These are phyloP conservation scores for Hydroisotoma schaefferi DNA, from an alignment of 2,888 invertebrate genomes.

Conservation along the genomic window DNA sequence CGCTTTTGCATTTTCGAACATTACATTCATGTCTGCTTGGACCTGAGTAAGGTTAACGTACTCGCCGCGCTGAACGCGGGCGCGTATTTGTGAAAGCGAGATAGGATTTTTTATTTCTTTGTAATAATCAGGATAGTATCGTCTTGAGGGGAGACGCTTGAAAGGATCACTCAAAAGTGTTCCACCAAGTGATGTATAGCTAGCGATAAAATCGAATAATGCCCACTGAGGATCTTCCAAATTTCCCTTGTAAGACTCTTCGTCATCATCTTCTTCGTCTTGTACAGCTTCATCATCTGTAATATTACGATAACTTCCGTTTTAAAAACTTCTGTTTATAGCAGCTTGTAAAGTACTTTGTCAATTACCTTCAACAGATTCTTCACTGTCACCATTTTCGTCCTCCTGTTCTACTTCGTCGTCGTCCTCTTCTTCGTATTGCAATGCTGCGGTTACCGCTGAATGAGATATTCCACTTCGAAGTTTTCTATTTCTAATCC, in stretches of 20 bases:
- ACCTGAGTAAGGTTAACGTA: conserved; percentile 84
- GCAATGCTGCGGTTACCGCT: conserved; percentile 61
- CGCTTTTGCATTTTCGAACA: conserved; percentile 94
- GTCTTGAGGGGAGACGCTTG: conserved; percentile 83
- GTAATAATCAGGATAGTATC: conserved; percentile 95
- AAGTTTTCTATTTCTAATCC: conserved; percentile 58
- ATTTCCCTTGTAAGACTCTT: conserved; percentile 53
- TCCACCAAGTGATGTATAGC: conserved; percentile 56
- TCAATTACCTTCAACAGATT: conserved; percentile 52
- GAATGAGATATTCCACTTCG: conserved; percentile 58
- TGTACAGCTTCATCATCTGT: conserved; percentile 62
- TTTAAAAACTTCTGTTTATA: no score
- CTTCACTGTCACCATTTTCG: conserved; percentile 58
- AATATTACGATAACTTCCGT: no score
- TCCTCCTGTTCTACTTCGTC: conserved; percentile 51
- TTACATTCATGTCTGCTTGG: conserved; percentile 88
- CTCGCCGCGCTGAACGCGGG: conserved; percentile 60
- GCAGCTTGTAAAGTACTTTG: neutral
- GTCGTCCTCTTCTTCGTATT: conserved; percentile 59
- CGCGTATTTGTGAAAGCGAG: conserved; percentile 78
- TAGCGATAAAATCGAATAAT: conserved; percentile 74
- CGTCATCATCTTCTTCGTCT: conserved; percentile 48
- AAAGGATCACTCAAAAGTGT: conserved; percentile 84
- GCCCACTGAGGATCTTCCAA: conserved; percentile 82
- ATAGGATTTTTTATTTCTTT: conserved; percentile 94